These are phyloP conservation scores for Rhodophaea formosa DNA, from an alignment of 2,888 invertebrate species.

Conservation along the genomic window DNA sequence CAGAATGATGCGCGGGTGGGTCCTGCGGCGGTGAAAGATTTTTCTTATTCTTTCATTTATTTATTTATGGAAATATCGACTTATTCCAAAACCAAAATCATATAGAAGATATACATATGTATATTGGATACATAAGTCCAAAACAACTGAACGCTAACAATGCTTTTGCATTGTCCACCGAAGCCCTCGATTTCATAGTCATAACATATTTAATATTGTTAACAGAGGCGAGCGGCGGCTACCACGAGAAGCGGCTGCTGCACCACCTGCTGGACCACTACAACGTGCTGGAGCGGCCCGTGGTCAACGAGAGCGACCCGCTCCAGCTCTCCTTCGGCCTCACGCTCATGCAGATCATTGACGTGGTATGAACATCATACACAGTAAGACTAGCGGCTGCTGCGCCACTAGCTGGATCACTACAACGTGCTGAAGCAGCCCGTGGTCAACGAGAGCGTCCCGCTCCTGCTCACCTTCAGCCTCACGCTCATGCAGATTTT, in stretches of 20 bases:
- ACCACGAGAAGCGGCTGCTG: constrained; percentile 95
- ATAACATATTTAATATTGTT: background rate
- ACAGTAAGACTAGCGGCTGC: background rate
- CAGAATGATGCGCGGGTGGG: no score
- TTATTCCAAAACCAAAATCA: no score
- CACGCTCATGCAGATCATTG: constrained; percentile 98
- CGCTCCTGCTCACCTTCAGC: background rate
- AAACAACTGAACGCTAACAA: no score
- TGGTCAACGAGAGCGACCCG: constrained; percentile 97
- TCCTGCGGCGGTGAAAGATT: no score
- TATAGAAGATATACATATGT: no score
- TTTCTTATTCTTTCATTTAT: no score
- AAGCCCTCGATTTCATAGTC: no score
- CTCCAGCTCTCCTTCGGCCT: constrained; percentile 97
- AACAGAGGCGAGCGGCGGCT: constrained; percentile 90
- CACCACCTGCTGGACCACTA: constrained; percentile 95
- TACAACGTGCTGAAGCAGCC: background rate
- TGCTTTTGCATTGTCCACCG: no score
- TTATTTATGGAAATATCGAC: no score
- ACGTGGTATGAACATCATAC: constrained; percentile 85
- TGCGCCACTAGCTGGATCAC: background rate
- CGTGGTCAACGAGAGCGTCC: constrained; percentile 1
- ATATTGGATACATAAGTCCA: no score
- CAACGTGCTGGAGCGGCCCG: constrained; percentile 96
- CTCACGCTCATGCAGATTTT: no score